Base-by-base conservation (phyloP, 1,140 invertebrate genomes). In the Dendroctonus valens region DNA sequence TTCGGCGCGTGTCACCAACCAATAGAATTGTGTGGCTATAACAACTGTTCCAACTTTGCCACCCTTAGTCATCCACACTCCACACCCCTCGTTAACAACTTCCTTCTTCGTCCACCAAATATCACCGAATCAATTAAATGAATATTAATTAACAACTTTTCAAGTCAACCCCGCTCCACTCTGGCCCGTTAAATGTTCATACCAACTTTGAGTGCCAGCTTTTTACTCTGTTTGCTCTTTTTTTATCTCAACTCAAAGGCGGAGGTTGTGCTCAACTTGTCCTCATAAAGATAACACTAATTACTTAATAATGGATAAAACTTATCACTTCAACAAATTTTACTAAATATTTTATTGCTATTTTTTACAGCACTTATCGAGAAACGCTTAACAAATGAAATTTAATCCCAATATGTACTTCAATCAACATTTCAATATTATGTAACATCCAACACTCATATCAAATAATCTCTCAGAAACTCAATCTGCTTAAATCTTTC, bases 1-100 rank as follows among this genome's bases (percentile, higher is more conserved):
- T 71, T 66, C 53, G 70, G 41, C 68, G 51, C 69, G 70, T 69
- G 66, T 69, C 65, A 42, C 55, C 70, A 57, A 68, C 72, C 72
- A 74, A 74, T 74, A 59, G 65, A 64, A 72, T 65, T 59, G 67
- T 61, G 52, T 68, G 52, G 65, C 54, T 72, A 59, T 67, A 64
- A 63, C 65, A 66, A 68, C 65, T 65, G 57, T 62, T 54, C 42
- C 58, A 40, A 72, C 53, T 70, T 68, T 66, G 69, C 72, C 70
- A 72, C 69, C 62, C 63, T 57, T 60, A 41, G 61, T 60, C 57
- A n/a, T 51, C 50, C 11, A 54, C 49, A 59, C 42, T 60, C 41
- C 49, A 46, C 11, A 46, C 55, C 62, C 42, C 41, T 52, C 9
- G 12, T 40, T 41, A 14, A 5, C 50, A 48, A 26, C 9, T 26